Base-by-base conservation (phyloP, 2,113 vertebrate genomes). In the Glaucomys volans region DNA sequence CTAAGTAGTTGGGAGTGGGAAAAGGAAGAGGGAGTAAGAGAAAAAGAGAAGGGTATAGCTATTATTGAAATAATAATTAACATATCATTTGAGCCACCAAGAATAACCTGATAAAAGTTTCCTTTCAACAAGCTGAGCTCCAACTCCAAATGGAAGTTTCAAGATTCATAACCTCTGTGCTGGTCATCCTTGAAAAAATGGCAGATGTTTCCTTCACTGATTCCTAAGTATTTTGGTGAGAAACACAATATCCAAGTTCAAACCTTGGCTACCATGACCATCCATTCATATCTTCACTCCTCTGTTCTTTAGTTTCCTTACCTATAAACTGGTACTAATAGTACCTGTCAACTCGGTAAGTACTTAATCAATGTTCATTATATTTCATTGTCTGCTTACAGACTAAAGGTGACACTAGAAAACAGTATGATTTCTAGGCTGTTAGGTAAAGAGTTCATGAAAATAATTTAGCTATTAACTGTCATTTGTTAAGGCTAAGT, bases 321-420 rank as follows among this genome's bases (percentile, higher is more conserved):
- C 72, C 47, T 79, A 18, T 67, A 86, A 83, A 75, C 11, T 59
- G 2, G 8, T 42, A 79, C 76, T 79, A 84, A 52, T 3, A 50
- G 4, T 42, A 64, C 35, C 5, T 24, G 13, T 96, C 22, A 87
- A 30, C 40, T 75, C 86, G 95, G 0, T 64, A 86, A 75, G 13
- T 71, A 86, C 37, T 30, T 94, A 44, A 50, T 91, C 52, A 64
- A 35, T 76, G 32, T 26, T 90, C 52, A 2, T 57, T 79, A 66
- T 50, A 40, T 52, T 91, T 66, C 4, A 81, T 4, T 54, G 14
- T 94, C 4, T 54, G 14, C 92, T 86, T 81, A 85, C 4, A 80
- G 42, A 91, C 18, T 86, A 82, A 93, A 81, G 7, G 77, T 50
- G 28, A 13, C 40, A 80, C 54, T 93, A 74, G 80, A 94, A 74